Base-by-base conservation (phyloP, 2,888 invertebrate species). In the Celastrina argiolus region DNA sequence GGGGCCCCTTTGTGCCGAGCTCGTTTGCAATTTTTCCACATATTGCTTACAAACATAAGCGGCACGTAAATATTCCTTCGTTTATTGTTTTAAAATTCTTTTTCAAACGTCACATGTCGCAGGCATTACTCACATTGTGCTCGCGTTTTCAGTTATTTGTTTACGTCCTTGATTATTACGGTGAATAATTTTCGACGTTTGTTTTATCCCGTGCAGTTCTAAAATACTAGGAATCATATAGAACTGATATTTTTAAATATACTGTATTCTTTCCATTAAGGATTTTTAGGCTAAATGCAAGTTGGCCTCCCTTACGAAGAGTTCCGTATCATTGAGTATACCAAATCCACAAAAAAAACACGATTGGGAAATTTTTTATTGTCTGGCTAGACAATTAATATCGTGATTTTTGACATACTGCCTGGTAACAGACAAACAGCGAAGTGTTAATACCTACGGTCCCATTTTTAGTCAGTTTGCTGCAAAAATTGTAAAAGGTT, bases 11-110 rank as follows among this genome's bases (percentile, higher is more conserved):
- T 74, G 74, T 74, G 69, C 72, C 70, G 71, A 69, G 75, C 75
- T 78, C 77, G 81, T 82, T 83, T 82, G 81, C 81, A 85, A n/a
- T 85, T 81, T 83, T 84, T 83, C 73, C 74, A 74, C 75, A 77
- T 79, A 79, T 84, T 80, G 84, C 82, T 86, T 85, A 83, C 81
- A 85, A 87, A 86, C 83, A 85, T 79, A 71, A 72, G 71, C 72
- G 73, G 73, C 76, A 78, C 74, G 78, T 76, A 79, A 80, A 81
- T 79, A 82, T 78, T 77, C 75, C 75, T 74, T 75, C 72, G 69
- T 70, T 77, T 75, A 76, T 76, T 77, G 77, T 79, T 79, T 78
- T 72, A 69, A 76, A 80, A 78, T 77, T 74, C 76, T 76, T 75
- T 71, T 72, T 73, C 76, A 10, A 51, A 51, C 14, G 51, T 51